These are phyloP conservation scores for Argya squamiceps DNA, from an alignment of 2,797 vertebrate species.

Conservation along the genomic window DNA sequence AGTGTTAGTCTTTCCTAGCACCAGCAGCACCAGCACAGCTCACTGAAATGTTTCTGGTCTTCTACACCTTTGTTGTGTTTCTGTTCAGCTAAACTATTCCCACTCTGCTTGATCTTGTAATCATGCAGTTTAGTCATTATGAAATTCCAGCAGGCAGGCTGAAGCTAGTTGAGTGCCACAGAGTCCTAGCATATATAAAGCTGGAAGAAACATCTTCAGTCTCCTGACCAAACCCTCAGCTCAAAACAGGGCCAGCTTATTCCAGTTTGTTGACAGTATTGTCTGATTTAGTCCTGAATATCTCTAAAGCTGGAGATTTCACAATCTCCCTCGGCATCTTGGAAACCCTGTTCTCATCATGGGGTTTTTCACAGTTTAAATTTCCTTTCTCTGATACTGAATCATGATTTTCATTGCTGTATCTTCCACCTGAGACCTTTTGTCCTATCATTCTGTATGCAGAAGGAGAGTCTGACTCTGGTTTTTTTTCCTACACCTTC, in stretches of 20 bases:
- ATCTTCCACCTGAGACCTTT: background rate
- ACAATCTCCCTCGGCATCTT: background rate
- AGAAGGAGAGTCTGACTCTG: background rate
- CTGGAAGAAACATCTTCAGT: background rate
- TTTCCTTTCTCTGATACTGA: background rate
- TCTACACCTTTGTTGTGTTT: background rate
- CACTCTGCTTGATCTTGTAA: fast-evolving
- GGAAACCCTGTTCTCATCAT: background rate
- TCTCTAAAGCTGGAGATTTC: background rate
- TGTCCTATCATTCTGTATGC: background rate
- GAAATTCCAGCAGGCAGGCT: background rate
- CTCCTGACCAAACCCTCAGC: background rate
- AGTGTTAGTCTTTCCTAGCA: background rate
- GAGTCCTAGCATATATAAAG: background rate
- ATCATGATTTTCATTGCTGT: background rate
- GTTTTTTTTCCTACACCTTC: background rate
- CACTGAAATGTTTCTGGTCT: background rate
- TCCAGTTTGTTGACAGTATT: background rate
- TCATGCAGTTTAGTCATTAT: background rate
- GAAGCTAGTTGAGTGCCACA: background rate
- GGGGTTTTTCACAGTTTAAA: background rate
- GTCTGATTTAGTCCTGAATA: background rate
- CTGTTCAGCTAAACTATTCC: background rate
- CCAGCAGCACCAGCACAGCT: background rate
- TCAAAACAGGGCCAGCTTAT: background rate